Evolutionary conservation across 64 coral and sea anemone genomes (phyloP), one percentile per base, ranked within the genome.

Genomic region (Actinia tenebrosa): DNA sequence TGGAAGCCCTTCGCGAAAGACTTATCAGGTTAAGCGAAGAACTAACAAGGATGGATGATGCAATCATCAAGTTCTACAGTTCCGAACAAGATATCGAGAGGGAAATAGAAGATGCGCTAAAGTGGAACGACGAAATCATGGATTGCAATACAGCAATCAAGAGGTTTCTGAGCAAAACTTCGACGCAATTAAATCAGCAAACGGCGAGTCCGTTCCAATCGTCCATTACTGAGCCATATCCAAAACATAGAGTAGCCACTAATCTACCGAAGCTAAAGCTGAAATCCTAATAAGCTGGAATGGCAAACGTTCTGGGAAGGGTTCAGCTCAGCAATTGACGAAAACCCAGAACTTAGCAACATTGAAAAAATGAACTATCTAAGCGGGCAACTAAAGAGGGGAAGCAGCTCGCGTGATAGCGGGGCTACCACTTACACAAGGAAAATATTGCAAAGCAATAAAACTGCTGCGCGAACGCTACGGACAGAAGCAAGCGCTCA

Each of bases 281-380:
- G 4, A 26, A 71, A 20, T 53, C 44, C 20, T 89, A 27, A 83
- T 16, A 54, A 42, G 13, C 26, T 53, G 16, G 16, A 69, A 25
- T 89, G 59, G 58, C 60, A 42, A 10, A 6, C 27, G 9, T 89
- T 68, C 16, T 89, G 80, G 88, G 88, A 89, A 45, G 13, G 54
- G 15, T 89, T 89, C 61, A 10, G 16, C 22, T 17, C 25, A 20
- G 79, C 59, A 7, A 47, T 89, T 44, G 25, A 89, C 37, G 25
- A 13, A 26, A 89, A 84, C 26, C 22, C 50, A 58, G 44, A 26
- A 58, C 87, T 89, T 23, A 60, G 58, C 19, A 50, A 22, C 8
- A 80, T 82, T 59, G 78, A 37, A 82, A 22, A 89, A 82, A 81
- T 82, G 25, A 82, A 80, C 59, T 82, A 89, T 77, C 60, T 89